phyloP scores from a whole-genome alignment of 2,888 invertebrate genomes.

The Physocephala rufipes region DNA sequence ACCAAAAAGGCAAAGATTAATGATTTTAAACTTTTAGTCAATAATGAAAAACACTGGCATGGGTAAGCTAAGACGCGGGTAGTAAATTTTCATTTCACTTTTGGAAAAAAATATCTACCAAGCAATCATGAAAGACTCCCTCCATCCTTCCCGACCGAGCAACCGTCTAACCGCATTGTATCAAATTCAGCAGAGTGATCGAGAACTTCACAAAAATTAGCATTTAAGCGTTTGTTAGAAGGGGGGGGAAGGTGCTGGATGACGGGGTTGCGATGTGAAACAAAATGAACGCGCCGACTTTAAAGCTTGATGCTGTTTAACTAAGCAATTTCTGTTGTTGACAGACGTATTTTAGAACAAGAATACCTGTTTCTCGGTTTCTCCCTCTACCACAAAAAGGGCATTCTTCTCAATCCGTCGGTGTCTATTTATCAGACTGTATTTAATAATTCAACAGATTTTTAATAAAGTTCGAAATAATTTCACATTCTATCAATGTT shows the following conservation, averaged over 20 bases:
- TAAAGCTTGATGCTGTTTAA: constrained; percentile 4
- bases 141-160: too few relatives aligned
- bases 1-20: constrained; percentile 41
- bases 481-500: constrained; percentile 22
- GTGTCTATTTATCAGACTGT: background rate
- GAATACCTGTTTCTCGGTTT: background rate
- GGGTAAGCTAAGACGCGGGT: too few relatives aligned
- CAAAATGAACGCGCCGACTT: background rate
- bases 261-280: too few relatives aligned
- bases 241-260: too few relatives aligned
- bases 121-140: too few relatives aligned
- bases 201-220: background rate
- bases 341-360: background rate
- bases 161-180: too few relatives aligned
- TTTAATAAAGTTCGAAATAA: constrained; percentile 41
- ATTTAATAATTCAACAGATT: constrained; percentile 42
- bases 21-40: constrained; percentile 36
- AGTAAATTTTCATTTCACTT: too few relatives aligned
- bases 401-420: background rate
- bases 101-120: too few relatives aligned
- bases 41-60: constrained; percentile 30
- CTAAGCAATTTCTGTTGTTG: constrained; percentile 18
- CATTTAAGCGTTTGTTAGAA: background rate
- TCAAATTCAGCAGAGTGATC: too few relatives aligned
- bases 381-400: too few relatives aligned